Evolutionary conservation across 2,797 vertebrate species (phyloP), one percentile per base, ranked within the genome.

Genomic region (Leptatherina wallacei): DNA sequence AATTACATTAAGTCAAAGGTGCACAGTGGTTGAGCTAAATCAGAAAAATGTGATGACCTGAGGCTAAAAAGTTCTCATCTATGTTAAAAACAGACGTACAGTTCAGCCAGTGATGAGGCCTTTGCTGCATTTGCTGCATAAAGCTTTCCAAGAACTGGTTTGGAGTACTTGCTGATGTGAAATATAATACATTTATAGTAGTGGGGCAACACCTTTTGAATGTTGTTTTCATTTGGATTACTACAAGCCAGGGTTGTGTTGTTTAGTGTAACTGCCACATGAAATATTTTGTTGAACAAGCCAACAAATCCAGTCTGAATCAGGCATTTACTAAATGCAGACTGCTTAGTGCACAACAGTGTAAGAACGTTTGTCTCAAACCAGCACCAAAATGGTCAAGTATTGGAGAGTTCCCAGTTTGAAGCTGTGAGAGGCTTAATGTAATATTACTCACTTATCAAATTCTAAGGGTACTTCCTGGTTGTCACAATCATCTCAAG

Each of bases 381-480:
- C 61, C 47, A 55, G 36, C 73, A 16, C 30, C 22, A 59, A 30
- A 18, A 4, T 42, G 60, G 47, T 65, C 9, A 2, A n/a, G 20
- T 62, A n/a, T 61, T 40, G 47, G n/a, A 1, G 1, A 29, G 22
- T 27, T 3, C 24, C 10, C 4, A 24, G 24, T 24, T 5, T 27
- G 12, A 52, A 52, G 24, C 13, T 14, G 14, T 27, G 27, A 16
- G 24, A n/a, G 10, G 30, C 13, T 47, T 49, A 33, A 47, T n/a
- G 10, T 30, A 16, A 11, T 8, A 6, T 57, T 6, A 40, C 38
- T 64, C n/a, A 60, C 24, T 49, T 13, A 35, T n/a, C 16, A 61
- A 56, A 55, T 35, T 22, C 33, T 62, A 61, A 75, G 24, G 44
- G 60, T 51, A 67, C 27, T 32, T 75, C 36, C 40, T 40, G 30